Conservation (phyloP, 2,797 vertebrate genomes). For the Babyrousa celebensis region DNA sequence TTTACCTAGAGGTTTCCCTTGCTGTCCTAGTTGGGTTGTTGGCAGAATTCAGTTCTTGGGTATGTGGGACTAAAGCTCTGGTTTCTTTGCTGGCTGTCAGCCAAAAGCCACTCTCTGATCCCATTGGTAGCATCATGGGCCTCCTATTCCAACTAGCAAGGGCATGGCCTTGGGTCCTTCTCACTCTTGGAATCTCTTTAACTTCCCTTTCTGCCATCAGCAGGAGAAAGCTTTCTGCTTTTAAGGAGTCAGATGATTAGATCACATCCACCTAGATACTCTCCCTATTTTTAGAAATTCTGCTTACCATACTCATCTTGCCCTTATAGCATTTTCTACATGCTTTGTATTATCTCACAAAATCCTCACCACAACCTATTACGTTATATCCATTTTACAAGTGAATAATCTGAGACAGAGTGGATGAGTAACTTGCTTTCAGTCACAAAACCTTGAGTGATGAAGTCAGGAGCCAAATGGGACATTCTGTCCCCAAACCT, state of each 20-base stretch:
- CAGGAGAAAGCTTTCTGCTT: background rate
- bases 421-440: background rate
- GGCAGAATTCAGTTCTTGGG: background rate
- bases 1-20: background rate
- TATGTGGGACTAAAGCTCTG: background rate
- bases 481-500: background rate
- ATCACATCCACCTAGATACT: background rate
- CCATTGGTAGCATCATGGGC: background rate
- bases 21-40: background rate
- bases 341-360: background rate
- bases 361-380: background rate
- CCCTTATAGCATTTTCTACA: background rate
- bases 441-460: background rate
- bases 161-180: background rate
- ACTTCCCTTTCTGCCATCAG: background rate
- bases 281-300: conserved; percentile 13
- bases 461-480: background rate
- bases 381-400: background rate
- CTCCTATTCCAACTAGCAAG: background rate
- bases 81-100: background rate
- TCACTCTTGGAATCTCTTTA: background rate
- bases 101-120: background rate
- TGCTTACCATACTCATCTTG: background rate
- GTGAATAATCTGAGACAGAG: background rate
- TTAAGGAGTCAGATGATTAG: background rate